Percentiles rank a stretch among this genome's conserved stretches.
Conservation (phyloP, 2,888 invertebrate genomes). For the Ypsolopha scabrella region DNA sequence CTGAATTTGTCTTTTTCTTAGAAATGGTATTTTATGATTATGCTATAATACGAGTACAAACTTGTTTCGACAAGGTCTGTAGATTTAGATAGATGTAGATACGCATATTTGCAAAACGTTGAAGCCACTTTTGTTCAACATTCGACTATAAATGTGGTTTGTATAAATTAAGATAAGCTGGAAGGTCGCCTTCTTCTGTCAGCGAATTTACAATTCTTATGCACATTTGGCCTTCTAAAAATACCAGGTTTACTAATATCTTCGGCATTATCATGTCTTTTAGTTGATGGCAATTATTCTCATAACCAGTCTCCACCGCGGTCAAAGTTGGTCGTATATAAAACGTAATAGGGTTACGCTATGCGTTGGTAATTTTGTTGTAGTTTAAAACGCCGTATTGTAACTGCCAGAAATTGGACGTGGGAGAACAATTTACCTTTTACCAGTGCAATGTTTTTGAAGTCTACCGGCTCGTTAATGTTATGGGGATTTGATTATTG, state of each 20-base stretch:
- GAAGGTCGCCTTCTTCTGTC: constrained; percentile 24
- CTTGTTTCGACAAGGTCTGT: too few relatives aligned
- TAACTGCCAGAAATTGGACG: too few relatives aligned
- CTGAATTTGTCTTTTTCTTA: too few relatives aligned
- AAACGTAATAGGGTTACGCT: too few relatives aligned
- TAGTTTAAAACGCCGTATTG: too few relatives aligned
- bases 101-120: not conserved
- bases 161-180: constrained; percentile 36
- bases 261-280: constrained; percentile 15
- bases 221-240: not conserved
- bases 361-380: too few relatives aligned
- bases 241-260: not conserved
- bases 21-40: too few relatives aligned
- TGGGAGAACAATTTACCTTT: too few relatives aligned
- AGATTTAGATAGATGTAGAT: not conserved
- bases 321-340: constrained; percentile 12
- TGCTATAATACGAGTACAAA: too few relatives aligned
- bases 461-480: too few relatives aligned
- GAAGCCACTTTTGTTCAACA: not conserved
- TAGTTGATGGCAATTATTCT: constrained; percentile 33
- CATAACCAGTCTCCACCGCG: constrained; percentile 34
- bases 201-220: not conserved
- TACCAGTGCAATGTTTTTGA: too few relatives aligned
- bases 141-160: constrained; percentile 13
- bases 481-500: too few relatives aligned